These are phyloP conservation scores for Anthrax anthrax DNA, from an alignment of 2,888 invertebrate genomes.

Conservation along the genomic window DNA sequence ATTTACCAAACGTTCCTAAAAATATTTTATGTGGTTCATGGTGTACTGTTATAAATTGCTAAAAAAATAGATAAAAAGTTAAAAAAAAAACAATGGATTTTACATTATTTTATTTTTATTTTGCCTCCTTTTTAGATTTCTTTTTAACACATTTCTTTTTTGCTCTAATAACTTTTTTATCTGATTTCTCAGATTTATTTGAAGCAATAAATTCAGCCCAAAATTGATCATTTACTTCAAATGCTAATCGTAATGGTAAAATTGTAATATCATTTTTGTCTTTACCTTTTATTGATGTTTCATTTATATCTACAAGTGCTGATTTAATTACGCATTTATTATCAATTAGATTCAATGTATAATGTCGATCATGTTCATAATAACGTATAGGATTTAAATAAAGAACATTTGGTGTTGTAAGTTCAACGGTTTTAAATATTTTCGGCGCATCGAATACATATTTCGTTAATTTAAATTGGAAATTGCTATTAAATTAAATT, in stretches of 20 bases:
- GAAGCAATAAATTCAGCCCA: slow-evolving; percentile 1
- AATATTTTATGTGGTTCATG: slow-evolving; percentile 37
- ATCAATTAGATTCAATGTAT: no score
- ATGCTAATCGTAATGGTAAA: slow-evolving; percentile 10
- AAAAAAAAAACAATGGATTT: neutral
- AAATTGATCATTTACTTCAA: slow-evolving; percentile 7
- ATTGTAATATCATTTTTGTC: neutral
- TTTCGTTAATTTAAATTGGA: slow-evolving; percentile 3
- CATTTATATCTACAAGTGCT: no score
- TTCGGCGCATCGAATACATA: slow-evolving; percentile 1
- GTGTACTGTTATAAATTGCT: slow-evolving; percentile 27
- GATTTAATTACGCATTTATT: no score
- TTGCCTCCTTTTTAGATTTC: neutral
- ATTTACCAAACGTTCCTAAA: slow-evolving; percentile 19
- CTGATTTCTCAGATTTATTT: neutral
- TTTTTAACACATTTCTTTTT: neutral
- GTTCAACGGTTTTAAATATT: neutral
- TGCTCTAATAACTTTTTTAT: slow-evolving; percentile 4
- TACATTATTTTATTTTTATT: slow-evolving; percentile 1
- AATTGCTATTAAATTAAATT: slow-evolving; percentile 3
- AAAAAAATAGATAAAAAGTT: neutral
- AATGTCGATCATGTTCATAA: neutral
- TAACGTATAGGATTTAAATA: neutral
- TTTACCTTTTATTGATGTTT: no score
- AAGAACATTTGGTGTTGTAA: neutral